Conservation (phyloP, 2,113 vertebrate genomes). For the Gadus macrocephalus region DNA sequence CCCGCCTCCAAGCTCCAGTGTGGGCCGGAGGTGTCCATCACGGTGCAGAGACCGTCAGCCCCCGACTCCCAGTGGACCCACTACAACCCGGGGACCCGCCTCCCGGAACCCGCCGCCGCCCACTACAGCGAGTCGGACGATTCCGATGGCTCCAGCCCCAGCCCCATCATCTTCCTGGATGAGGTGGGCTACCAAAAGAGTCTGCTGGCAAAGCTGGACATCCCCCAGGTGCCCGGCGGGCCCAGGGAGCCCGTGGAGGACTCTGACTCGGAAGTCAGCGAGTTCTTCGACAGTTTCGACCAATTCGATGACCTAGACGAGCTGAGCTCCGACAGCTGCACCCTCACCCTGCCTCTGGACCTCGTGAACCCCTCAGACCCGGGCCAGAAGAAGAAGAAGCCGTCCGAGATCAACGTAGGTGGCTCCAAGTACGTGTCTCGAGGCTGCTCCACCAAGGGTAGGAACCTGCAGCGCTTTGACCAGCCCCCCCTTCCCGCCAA, state of each 20-base stretch:
- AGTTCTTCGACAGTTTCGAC: slow-evolving; percentile 99
- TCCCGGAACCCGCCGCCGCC: slow-evolving; percentile 55
- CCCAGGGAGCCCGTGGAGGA: slow-evolving; percentile 90
- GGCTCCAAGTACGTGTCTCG: slow-evolving; percentile 63
- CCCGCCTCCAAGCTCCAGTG: slow-evolving; percentile 65
- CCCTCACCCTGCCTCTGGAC: slow-evolving; percentile 69
- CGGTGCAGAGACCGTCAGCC: slow-evolving; percentile 75
- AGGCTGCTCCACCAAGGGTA: slow-evolving; percentile 69
- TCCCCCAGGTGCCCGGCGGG: slow-evolving; percentile 89
- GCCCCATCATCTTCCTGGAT: slow-evolving; percentile 96
- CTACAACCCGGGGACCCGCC: slow-evolving; percentile 74
- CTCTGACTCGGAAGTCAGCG: slow-evolving; percentile 97
- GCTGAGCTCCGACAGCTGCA: slow-evolving; percentile 57
- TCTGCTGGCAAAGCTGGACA: slow-evolving; percentile 88
- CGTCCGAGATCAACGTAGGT: slow-evolving; percentile 37
- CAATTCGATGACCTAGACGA: slow-evolving; percentile 91
- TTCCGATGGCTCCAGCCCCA: slow-evolving; percentile 94
- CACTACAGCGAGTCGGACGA: slow-evolving; percentile 89
- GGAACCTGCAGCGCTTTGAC: slow-evolving; percentile 94
- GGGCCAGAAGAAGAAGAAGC: slow-evolving; percentile 66
- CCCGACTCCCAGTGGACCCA: slow-evolving; percentile 82
- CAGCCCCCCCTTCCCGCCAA: slow-evolving; percentile 85
- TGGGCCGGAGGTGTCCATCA: slow-evolving; percentile 67
- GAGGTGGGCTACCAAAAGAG: slow-evolving; percentile 98
- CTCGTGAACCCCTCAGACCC: slow-evolving; percentile 44